phyloP scores from a whole-genome alignment of 35 echinoderm and acorn worm genomes.

The Patiria miniata region DNA sequence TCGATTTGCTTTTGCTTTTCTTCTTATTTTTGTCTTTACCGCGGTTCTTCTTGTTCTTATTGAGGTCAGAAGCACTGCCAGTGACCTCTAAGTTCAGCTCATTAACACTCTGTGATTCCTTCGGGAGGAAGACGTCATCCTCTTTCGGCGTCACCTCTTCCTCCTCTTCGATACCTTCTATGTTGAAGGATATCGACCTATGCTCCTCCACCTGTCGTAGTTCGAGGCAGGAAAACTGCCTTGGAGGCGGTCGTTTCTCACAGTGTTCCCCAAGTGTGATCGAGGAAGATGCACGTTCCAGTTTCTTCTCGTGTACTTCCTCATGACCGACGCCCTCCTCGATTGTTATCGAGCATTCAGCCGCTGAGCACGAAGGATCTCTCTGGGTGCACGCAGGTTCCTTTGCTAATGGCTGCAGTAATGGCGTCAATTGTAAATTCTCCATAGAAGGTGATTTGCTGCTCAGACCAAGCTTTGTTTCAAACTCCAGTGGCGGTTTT shows the following conservation, averaged over 20 bases:
- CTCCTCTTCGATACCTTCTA: slow-evolving; percentile 26
- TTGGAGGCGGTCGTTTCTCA: slow-evolving; percentile 42
- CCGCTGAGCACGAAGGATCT: background rate
- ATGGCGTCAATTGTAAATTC: background rate
- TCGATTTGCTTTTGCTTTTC: slow-evolving; percentile 18
- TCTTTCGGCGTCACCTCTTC: background rate
- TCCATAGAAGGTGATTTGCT: background rate
- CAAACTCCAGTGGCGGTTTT: background rate
- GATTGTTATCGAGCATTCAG: background rate
- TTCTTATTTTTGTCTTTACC: slow-evolving; percentile 25
- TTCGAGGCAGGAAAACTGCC: slow-evolving; percentile 85
- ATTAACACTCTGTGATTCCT: background rate
- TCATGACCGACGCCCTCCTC: slow-evolving; percentile 18
- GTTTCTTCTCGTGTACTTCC: slow-evolving; percentile 4
- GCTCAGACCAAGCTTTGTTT: background rate
- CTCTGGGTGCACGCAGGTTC: background rate
- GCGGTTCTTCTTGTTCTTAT: slow-evolving; percentile 25
- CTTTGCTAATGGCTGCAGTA: background rate
- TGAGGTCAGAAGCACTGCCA: background rate
- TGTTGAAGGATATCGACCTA: background rate
- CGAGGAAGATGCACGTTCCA: slow-evolving; percentile 42
- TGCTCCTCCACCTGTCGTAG: slow-evolving; percentile 76
- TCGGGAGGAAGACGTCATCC: background rate
- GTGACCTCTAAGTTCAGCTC: background rate
- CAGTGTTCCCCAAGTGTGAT: slow-evolving; percentile 44